These are phyloP conservation scores for Mamestra brassicae DNA, from an alignment of 2,888 invertebrate genomes.

Conservation along the genomic window DNA sequence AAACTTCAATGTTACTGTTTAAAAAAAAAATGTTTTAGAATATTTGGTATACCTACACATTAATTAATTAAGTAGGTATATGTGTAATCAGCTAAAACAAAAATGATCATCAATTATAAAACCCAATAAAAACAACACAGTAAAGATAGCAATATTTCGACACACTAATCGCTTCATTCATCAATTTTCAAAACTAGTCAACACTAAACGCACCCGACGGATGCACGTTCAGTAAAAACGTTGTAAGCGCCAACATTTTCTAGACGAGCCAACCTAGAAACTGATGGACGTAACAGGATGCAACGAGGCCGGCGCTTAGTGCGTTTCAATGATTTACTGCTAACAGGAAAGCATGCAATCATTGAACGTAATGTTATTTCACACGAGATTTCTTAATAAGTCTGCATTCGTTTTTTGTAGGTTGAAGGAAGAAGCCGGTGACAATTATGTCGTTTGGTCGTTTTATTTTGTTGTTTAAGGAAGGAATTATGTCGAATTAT, in stretches of 20 bases:
- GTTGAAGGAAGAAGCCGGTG: conserved; percentile 27
- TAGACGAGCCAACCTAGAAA: conserved; percentile 54
- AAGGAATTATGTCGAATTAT: conserved; percentile 10
- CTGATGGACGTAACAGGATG: conserved; percentile 58
- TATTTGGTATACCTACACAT: too few species aligned
- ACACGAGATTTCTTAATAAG: conserved; percentile 54
- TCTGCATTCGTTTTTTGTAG: conserved; percentile 29
- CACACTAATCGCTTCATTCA: conserved; percentile 5
- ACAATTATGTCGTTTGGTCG: conserved; percentile 32
- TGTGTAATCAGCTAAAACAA: conserved; percentile 24
- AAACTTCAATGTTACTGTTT: not conserved
- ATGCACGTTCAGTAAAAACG: conserved; percentile 8
- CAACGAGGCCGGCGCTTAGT: conserved; percentile 55
- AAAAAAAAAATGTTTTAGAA: not conserved
- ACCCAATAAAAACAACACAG: not conserved
- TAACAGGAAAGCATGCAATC: conserved; percentile 65
- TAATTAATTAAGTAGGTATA: not conserved
- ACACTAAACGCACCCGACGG: conserved; percentile 37
- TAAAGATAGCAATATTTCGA: conserved; percentile 15
- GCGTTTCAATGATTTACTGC: conserved; percentile 54
- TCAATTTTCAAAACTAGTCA: conserved; percentile 12
- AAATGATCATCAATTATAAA: not conserved
- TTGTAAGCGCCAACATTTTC: conserved; percentile 45
- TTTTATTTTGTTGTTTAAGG: conserved; percentile 26
- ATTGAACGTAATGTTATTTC: conserved; percentile 59